Base-by-base conservation (phyloP, 2,888 invertebrate species). In the Pheosia tremula region DNA sequence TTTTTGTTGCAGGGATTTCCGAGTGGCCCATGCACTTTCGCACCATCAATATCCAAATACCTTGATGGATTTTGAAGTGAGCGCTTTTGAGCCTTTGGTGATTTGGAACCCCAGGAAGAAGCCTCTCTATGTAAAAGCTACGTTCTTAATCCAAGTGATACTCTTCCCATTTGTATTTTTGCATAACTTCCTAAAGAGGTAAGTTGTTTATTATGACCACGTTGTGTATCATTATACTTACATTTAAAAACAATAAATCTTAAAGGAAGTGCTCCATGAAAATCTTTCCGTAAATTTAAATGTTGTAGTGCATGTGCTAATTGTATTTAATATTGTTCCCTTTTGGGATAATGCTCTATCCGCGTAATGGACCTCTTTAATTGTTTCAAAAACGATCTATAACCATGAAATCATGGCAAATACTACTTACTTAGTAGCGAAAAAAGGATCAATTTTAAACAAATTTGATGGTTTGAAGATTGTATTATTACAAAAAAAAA, bases 31-130 rank as follows among this genome's bases (percentile, higher is more conserved):
- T 75, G 96, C 92, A 0, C 84, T 98, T 41, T 97, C 97, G 39
- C 98, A 98, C 83, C 98, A 98, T 81, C 88, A 96, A 3, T 97
- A 95, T 80, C 95, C 97, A 0, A 98, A 98, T 79, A 96, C 97
- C 0, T 87, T 96, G 2, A 94, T 96, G 85, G 97, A 98, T 86
- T 87, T 96, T 65, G 97, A 97, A 84, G 87, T 97, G 1, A 95
- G 96, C 62, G 89, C 91, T 69, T 91, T 95, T 52, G 96, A 97
- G 74, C 97, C 97, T 0, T 75, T 96, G n/a, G 81, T 97, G 3
- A 89, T 94, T 39, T 97, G 95, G 94, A 83, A 96, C 59, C 97
- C 97, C 0, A 83, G 95, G 79, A 91, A 94, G n/a, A 87, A 85
- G 60, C 82, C 85, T 1, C 71, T 88, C 6, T 60, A 94, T 1